Conservation (phyloP, 2,888 invertebrate genomes). For the Eupelmus urozonus region DNA sequence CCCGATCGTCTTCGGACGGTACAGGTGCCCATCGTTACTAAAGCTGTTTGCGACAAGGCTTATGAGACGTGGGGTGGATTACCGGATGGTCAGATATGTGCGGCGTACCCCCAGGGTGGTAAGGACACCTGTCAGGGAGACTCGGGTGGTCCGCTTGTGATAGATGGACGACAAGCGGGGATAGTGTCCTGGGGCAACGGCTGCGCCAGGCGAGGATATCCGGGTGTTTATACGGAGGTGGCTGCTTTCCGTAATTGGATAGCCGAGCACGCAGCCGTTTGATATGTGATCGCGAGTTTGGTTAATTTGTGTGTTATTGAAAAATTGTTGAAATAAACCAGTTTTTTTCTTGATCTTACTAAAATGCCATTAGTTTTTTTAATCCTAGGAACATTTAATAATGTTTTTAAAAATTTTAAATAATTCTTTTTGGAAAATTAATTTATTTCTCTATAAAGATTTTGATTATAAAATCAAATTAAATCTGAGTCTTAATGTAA, state of each 20-base stretch:
- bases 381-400: no score
- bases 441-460: no score
- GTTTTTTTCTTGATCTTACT: no score
- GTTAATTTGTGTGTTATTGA: no score
- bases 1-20: constrained; percentile 78
- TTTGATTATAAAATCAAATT: no score
- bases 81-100: constrained; percentile 79
- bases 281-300: no score
- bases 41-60: constrained; percentile 77
- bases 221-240: constrained; percentile 77
- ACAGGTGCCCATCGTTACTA: constrained; percentile 79
- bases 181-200: constrained; percentile 80
- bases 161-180: constrained; percentile 77
- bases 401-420: no score
- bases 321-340: no score
- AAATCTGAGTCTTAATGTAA: no score
- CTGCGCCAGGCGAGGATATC: constrained; percentile 77
- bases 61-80: constrained; percentile 71
- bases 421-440: no score
- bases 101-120: constrained; percentile 80
- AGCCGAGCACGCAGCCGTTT: constrained; percentile 1
- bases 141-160: constrained; percentile 79
- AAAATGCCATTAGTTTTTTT: no score
- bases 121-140: constrained; percentile 77
- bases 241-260: constrained; percentile 77